Conservation (phyloP, 2,888 invertebrate genomes). For the Lithodes maja region DNA sequence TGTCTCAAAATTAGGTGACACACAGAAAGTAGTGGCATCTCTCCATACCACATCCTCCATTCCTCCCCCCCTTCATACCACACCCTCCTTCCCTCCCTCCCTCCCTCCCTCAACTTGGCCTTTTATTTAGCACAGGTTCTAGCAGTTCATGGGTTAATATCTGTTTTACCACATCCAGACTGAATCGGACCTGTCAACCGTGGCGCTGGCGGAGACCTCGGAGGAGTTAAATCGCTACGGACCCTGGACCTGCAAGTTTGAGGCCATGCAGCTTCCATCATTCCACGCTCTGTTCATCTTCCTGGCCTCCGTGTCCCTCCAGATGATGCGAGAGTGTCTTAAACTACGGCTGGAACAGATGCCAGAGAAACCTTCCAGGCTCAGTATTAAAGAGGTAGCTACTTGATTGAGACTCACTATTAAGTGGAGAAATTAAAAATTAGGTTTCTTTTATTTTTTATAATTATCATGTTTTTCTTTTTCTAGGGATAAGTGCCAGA, state of each 20-base stretch:
- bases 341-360: conserved; percentile 88
- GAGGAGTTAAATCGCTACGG: conserved; percentile 50
- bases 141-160: too few species aligned
- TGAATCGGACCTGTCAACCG: neutral
- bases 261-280: conserved; percentile 52
- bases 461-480: too few species aligned
- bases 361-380: conserved; percentile 87
- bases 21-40: too few species aligned
- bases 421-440: neutral
- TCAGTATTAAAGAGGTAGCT: conserved; percentile 86
- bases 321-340: conserved; percentile 94
- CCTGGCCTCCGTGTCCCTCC: conserved; percentile 83
- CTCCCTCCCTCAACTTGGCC: too few species aligned
- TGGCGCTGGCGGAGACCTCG: conserved; percentile 37
- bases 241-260: conserved; percentile 60
- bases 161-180: conserved; percentile 11
- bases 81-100: too few species aligned
- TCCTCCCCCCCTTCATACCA: too few species aligned
- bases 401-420: neutral
- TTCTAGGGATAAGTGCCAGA: too few species aligned
- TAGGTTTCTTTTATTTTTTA: neutral
- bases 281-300: conserved; percentile 65
- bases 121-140: too few species aligned
- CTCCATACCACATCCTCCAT: too few species aligned
- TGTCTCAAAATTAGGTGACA: too few species aligned